Evolutionary conservation across 2,797 vertebrate species (phyloP), one percentile per base, ranked within the genome.

Genomic region (Arrhamphus sclerolepis): DNA sequence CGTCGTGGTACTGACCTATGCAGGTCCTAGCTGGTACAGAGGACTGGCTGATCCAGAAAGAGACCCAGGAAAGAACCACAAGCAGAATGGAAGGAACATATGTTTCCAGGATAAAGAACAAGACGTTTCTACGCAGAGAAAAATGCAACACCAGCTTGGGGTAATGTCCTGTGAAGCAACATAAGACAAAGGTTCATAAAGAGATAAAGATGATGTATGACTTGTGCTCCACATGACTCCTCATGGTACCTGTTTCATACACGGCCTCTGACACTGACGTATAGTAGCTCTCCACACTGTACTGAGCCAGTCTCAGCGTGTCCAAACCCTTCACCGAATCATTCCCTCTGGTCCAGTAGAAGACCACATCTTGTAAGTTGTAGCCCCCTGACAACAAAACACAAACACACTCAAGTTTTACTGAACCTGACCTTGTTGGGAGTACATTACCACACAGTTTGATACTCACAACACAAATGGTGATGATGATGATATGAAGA

Each of bases 31-130:
- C 95, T 22, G 95, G 95, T 24, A 97, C 96, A 0, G 95, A 97
- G 4, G 95, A 94, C 77, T 96, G 95, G 81, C 95, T 96, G 87
- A 97, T 97, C 96, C 96, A 97, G 87, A 97, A 97, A 0, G 96
- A 97, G 2, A 97, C 95, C 95, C 95, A 96, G 62, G 95, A 97
- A 31, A 97, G 93, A 24, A 95, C 94, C 62, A 97, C 96, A 67
- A 97, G 91, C 17, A 96, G 91, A 63, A 92, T 90, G 34, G 96
- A 96, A 24, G 96, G 96, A 14, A 96, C 94, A 0, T 97, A 97
- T 0, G 96, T 96, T 86, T 97, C 95, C 79, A 97, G 72, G 79
- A 97, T 96, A 47, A 97, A 97, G 89, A 96, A 96, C 52, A 96
- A 75, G 54, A 97, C 95, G 44, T 96, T 97, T 72, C 95, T 91